Percentiles rank a stretch among this genome's conserved stretches.
Conservation (phyloP, 2,797 vertebrate genomes). For the Potorous gilbertii region DNA sequence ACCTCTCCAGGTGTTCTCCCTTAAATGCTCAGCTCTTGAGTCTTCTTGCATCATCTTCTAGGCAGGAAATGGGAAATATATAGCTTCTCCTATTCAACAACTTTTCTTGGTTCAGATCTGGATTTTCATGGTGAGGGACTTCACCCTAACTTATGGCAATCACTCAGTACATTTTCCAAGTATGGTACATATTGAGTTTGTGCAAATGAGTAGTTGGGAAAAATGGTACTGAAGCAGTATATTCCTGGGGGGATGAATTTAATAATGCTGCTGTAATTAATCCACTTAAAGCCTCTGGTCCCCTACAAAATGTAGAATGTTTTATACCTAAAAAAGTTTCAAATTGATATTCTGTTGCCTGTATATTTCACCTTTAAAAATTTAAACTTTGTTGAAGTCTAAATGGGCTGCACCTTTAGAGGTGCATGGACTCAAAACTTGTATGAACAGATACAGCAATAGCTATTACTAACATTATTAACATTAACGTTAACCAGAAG, state of each 20-base stretch:
- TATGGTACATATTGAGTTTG: not conserved
- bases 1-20: not conserved
- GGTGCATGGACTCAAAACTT: too few relatives aligned
- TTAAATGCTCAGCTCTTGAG: not conserved
- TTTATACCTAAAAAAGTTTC: not conserved
- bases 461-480: too few relatives aligned
- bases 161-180: not conserved
- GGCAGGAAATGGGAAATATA: not conserved
- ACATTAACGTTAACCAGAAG: too few relatives aligned
- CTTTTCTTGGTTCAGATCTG: not conserved
- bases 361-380: too few relatives aligned
- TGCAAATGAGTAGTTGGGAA: not conserved
- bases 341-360: too few relatives aligned
- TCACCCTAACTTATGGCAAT: not conserved
- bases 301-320: not conserved
- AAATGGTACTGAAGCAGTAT: not conserved
- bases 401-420: too few relatives aligned
- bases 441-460: too few relatives aligned
- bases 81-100: not conserved
- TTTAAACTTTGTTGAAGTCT: too few relatives aligned
- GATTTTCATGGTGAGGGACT: not conserved
- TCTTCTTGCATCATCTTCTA: not conserved
- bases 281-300: not conserved
- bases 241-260: not conserved
- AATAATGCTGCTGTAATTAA: not conserved